Percentiles rank a stretch among this genome's conserved stretches.
Conservation (phyloP, 1,140 invertebrate species). For the Mizuhopecten yessoensis region DNA sequence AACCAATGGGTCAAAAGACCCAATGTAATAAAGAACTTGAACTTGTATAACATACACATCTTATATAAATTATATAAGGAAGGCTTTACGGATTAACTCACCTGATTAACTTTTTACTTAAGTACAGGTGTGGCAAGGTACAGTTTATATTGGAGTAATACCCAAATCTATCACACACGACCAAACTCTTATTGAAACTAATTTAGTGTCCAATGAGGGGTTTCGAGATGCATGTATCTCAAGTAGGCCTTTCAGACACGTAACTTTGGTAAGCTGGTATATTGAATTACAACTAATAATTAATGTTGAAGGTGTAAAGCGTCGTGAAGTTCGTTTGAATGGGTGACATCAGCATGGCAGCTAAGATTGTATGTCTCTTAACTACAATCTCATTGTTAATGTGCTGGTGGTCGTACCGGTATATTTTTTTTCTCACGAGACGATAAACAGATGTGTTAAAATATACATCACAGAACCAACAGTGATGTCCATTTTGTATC, state of each 20-base stretch:
- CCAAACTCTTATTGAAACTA: background rate
- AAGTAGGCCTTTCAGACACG: background rate
- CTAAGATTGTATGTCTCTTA: background rate
- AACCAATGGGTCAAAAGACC: too few species aligned
- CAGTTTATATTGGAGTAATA: background rate
- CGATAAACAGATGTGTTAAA: background rate
- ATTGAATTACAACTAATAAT: background rate
- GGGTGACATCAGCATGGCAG: background rate
- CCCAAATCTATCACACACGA: background rate
- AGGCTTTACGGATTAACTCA: background rate
- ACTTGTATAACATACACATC: too few species aligned
- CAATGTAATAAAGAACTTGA: too few species aligned
- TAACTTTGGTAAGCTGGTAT: background rate
- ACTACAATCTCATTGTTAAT: too few species aligned
- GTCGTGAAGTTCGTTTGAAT: background rate
- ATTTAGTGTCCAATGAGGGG: background rate
- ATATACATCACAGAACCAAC: too few species aligned
- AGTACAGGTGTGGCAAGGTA: background rate
- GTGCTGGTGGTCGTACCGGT: too few species aligned
- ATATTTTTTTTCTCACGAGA: background rate
- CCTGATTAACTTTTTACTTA: background rate
- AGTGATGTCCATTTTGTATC: too few species aligned
- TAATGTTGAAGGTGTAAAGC: background rate
- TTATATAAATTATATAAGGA: too few species aligned
- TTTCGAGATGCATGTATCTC: background rate